A percentile compares a stretch with the other conserved stretches of the same genome.
These are phyloP conservation scores for Caenorhabditis doughertyi DNA, from an alignment of 2,888 invertebrate species.

Conservation along the genomic window DNA sequence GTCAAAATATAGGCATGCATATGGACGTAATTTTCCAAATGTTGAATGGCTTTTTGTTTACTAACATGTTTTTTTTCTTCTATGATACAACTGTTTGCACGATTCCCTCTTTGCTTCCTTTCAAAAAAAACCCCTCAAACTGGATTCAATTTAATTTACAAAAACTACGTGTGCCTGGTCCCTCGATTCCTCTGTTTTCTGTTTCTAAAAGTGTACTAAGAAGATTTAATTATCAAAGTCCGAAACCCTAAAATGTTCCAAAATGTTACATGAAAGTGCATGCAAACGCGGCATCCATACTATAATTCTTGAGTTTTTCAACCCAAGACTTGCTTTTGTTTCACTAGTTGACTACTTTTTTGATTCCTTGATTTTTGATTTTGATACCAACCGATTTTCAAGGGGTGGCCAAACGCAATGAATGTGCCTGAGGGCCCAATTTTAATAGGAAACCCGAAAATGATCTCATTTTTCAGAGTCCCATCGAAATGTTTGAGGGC, in stretches of 20 bases:
- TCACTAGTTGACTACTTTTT: conserved; percentile 52
- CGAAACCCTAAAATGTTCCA: not conserved
- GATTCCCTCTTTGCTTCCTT: conserved; percentile 11
- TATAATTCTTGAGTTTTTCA: conserved; percentile 54
- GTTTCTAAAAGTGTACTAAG: conserved; percentile 15
- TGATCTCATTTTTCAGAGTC: conserved; percentile 73
- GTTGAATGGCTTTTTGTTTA: conserved; percentile 45
- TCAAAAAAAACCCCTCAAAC: not conserved
- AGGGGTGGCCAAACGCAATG: conserved; percentile 40
- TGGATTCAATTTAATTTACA: not conserved
- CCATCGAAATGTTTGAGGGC: conserved; percentile 83
- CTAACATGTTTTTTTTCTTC: conserved; percentile 5
- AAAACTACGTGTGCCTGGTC: conserved; percentile 42
- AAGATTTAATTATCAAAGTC: not conserved
- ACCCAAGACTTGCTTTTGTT: conserved; percentile 65
- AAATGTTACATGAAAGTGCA: too few species aligned
- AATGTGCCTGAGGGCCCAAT: conserved; percentile 12
- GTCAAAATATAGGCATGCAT: conserved; percentile 20
- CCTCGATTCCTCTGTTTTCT: conserved; percentile 49
- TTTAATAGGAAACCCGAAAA: conserved; percentile 1
- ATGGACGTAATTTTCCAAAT: conserved; percentile 4
- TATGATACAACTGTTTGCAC: conserved; percentile 29
- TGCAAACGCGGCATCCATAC: conserved; percentile 46
- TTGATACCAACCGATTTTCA: conserved; percentile 50
- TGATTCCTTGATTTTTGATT: conserved; percentile 54